A percentile compares a stretch with the other conserved stretches of the same genome.
Evolutionary conservation across 2,797 vertebrate genomes (phyloP).

Genomic region (Sternarchorhynchus goeldii): DNA sequence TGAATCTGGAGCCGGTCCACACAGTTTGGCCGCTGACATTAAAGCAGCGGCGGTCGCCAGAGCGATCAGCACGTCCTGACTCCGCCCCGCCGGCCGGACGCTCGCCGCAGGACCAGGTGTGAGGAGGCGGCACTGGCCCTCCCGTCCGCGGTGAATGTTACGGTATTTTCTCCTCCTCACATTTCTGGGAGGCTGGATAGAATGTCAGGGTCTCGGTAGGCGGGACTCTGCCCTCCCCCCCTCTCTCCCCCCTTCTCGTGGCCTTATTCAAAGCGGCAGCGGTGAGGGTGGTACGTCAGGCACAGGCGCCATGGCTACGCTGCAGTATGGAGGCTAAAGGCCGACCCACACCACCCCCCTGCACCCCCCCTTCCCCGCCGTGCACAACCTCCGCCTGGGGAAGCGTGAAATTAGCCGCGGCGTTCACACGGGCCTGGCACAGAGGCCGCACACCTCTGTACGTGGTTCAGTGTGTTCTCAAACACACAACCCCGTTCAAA

Average conservation of each 20-base stretch:
- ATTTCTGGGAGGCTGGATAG: conserved; percentile 12
- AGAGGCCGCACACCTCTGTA: conserved; percentile 46
- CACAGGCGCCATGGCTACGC: conserved; percentile 70
- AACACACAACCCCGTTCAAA: background rate
- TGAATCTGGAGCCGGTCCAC: conserved; percentile 76
- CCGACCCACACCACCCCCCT: conserved; percentile 68
- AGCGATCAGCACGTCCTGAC: conserved; percentile 68
- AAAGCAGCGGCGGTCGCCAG: conserved; percentile 80
- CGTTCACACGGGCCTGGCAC: conserved; percentile 71
- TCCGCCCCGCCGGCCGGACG: background rate
- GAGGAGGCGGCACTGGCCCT: too few relatives aligned
- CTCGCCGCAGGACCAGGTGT: background rate
- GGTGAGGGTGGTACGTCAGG: conserved; percentile 59
- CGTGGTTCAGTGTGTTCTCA: background rate
- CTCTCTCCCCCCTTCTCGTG: background rate
- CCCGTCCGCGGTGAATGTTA: background rate
- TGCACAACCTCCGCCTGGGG: conserved; percentile 71
- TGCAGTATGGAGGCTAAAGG: conserved; percentile 68
- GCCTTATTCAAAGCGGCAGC: conserved; percentile 55
- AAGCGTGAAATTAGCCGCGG: conserved; percentile 80
- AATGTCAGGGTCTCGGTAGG: conserved; percentile 40
- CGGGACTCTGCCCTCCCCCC: conserved; percentile 22
- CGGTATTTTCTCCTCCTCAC: background rate
- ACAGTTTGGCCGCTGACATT: conserved; percentile 79
- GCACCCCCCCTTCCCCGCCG: conserved; percentile 63